Evolutionary conservation across 2,113 vertebrate genomes (phyloP), one percentile per base, ranked within the genome.

Genomic region (Hydrochoerus hydrochaeris): DNA sequence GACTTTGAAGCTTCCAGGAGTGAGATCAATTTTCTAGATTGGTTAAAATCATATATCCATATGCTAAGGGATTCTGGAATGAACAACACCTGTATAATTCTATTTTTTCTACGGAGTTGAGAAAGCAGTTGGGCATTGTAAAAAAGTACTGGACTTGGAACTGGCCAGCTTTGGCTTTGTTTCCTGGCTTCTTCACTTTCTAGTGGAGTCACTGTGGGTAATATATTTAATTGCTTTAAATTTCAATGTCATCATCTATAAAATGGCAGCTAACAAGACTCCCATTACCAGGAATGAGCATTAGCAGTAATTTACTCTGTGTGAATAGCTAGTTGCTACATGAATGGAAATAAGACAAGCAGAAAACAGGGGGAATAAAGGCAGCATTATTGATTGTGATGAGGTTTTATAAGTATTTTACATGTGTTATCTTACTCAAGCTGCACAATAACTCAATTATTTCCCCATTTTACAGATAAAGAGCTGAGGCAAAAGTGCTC

Each of bases 261-360:
- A 94, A 85, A 92, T 83, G 32, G 35, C 58, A 88, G 52, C 63
- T 92, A 88, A 32, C 16, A 86, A 44, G 54, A 26, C 86, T 41
- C 71, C 41, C 17, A 44, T 94, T 88, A 78, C 13, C 38, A 24
- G 30, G 24, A 58, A 46, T 54, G 28, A 52, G 2, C 14, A 30
- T 88, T 78, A 60, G 32, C 38, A 85, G 35, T 73, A 85, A 95
- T 90, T 89, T 95, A 90, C 75, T 20, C n/a, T 92, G 49, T 62
- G 38, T n/a, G 19, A 83, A 58, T 88, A 73, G 22, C 8, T n/a
- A 41, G 38, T 57, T 28, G 20, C 38, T 62, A 28, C 9, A 32
- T 26, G 35, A 10, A 58, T 77, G 38, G 28, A 84, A 73, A 87
- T 83, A 77, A 86, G 4, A 28, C 22, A n/a, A 24, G 52, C 49